Evolutionary conservation across 2,888 invertebrate genomes (phyloP).

Genomic region (Eupeodes luniger): DNA sequence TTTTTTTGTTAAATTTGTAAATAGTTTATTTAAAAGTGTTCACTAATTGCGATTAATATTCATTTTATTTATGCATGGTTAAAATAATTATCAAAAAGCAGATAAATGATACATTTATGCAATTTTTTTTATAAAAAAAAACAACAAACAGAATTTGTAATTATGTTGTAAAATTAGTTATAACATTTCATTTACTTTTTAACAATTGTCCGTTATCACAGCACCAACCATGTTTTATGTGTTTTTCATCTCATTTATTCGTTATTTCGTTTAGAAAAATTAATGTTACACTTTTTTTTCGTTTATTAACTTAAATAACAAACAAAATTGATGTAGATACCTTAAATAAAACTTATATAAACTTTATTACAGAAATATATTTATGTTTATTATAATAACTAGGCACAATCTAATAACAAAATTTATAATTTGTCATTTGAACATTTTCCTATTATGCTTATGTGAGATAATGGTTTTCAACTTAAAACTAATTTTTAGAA

Average conservation of each 20-base stretch:
- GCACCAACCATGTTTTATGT: slow-evolving; percentile 78
- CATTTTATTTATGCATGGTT: slow-evolving; percentile 63
- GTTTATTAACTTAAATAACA: slow-evolving; percentile 46
- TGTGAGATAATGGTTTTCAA: slow-evolving; percentile 56
- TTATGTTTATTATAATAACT: slow-evolving; percentile 69
- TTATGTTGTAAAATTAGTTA: slow-evolving; percentile 52
- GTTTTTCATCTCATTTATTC: slow-evolving; percentile 58
- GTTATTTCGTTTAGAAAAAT: slow-evolving; percentile 62
- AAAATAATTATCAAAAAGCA: slow-evolving; percentile 67
- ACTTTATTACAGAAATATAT: slow-evolving; percentile 70
- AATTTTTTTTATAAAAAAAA: slow-evolving; percentile 34
- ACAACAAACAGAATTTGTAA: slow-evolving; percentile 39
- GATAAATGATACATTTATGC: slow-evolving; percentile 51
- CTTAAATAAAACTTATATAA: slow-evolving; percentile 58
- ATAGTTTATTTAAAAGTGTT: slow-evolving; percentile 77
- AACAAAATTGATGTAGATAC: slow-evolving; percentile 46
- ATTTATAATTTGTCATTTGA: slow-evolving; percentile 71
- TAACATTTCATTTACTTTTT: slow-evolving; percentile 65
- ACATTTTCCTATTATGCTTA: slow-evolving; percentile 66
- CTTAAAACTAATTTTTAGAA: slow-evolving; percentile 62
- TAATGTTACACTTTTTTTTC: slow-evolving; percentile 56
- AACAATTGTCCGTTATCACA: slow-evolving; percentile 79
- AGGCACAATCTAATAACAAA: slow-evolving; percentile 75
- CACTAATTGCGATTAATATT: slow-evolving; percentile 74
- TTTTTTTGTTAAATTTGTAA: slow-evolving; percentile 73